Evolutionary conservation across 2,888 invertebrate species (phyloP).

Genomic region (Sarcophaga caerulescens): DNA sequence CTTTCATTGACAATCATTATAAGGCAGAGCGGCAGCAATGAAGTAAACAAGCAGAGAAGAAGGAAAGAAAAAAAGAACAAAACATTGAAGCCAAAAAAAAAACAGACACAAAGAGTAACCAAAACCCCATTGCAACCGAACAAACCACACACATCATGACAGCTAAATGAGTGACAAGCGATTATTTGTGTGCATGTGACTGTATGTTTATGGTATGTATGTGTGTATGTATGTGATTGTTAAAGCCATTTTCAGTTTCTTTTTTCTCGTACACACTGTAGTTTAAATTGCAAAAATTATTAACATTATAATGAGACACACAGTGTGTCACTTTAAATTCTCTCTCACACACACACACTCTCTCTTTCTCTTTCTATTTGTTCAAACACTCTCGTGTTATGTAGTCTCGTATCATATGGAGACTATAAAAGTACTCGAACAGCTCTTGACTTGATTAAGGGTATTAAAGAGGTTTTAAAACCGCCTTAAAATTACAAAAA

Average conservation of each 20-base stretch:
- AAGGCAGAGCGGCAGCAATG: neutral
- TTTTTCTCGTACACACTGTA: neutral
- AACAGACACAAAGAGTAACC: slow-evolving; percentile 22
- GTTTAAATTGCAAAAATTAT: slow-evolving; percentile 44
- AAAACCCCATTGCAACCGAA: slow-evolving; percentile 57
- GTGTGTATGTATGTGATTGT: neutral
- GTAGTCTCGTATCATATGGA: too few species aligned
- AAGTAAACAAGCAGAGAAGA: slow-evolving; percentile 4
- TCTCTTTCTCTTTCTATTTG: too few species aligned
- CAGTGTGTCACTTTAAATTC: slow-evolving; percentile 58
- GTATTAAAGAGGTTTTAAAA: slow-evolving; percentile 57
- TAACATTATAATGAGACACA: slow-evolving; percentile 62
- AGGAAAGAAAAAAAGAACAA: neutral
- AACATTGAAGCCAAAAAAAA: slow-evolving; percentile 14
- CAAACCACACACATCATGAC: slow-evolving; percentile 59
- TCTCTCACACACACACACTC: slow-evolving; percentile 12
- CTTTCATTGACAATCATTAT: slow-evolving; percentile 22
- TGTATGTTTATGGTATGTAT: neutral
- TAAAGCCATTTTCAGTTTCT: neutral
- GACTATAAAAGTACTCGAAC: slow-evolving; percentile 8
- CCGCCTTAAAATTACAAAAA: slow-evolving; percentile 29
- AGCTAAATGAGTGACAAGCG: slow-evolving; percentile 52
- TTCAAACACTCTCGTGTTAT: too few species aligned
- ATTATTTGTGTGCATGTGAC: slow-evolving; percentile 19
- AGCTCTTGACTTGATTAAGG: slow-evolving; percentile 59